Base-by-base conservation (phyloP, 2,888 invertebrate genomes). In the Aspidiotus destructor region DNA sequence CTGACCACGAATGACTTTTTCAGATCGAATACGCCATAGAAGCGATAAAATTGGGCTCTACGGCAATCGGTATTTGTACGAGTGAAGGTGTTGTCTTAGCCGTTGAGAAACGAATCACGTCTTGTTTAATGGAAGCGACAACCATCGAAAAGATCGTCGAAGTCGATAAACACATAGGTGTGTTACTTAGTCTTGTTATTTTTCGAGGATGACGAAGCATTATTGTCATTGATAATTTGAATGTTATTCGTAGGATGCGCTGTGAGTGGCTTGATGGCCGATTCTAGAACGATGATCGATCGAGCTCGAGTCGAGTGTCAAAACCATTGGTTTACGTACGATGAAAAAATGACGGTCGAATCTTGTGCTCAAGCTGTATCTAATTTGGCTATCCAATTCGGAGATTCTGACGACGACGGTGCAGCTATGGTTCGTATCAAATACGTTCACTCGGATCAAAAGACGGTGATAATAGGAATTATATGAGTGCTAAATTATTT, bases 21-120 rank as follows among this genome's bases (percentile, higher is more conserved):
- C 88, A 92, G 81, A 95, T 99, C n/a, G 99, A 99, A 81, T 99
- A 99, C 83, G 99, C 99, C 6, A 99, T 99, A 76, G 99, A 99
- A 81, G 98, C 99, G 0, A 99, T 99, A 72, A 99, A 99, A 81
- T 82, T 99, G 70, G 99, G 99, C 1, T 98, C 98, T 0, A 99
- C 99, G 6, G 98, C 97, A 7, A 97, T 99, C 76, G 99, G 98
- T 17, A 96, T 99, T 73, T 89, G 92, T 74, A 98, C 98, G 1
- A 84, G 86, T 0, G 96, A 99, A 81, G 99, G 99, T 54, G 94
- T 99, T 48, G 91, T 99, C 41, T 79, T 99, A 74, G 97, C 98
- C 1, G 99, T 97, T 0, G 99, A 99, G 77, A 98, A 99, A 78
- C 85, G 99, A 73, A 95, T 98, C 57, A 98, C 97, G 1, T 98